Evolutionary conservation across 2,113 vertebrate genomes (phyloP).

Genomic region (Pachypanchax playfairii): DNA sequence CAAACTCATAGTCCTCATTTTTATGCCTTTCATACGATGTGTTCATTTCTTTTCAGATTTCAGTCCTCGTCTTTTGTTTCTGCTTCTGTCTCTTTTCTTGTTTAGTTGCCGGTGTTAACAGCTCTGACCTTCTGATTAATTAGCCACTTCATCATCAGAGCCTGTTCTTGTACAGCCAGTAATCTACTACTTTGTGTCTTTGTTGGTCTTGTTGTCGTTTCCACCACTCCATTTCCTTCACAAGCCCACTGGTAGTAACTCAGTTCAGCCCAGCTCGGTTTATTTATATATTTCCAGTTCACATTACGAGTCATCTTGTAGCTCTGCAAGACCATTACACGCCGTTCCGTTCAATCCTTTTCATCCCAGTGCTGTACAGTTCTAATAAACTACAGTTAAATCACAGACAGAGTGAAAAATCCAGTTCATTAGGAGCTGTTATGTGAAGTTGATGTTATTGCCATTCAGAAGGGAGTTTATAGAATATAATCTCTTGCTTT

Average conservation of each 20-base stretch:
- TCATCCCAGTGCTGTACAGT: too few species aligned
- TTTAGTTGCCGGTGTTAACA: slow-evolving; percentile 62
- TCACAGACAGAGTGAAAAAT: too few species aligned
- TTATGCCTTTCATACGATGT: slow-evolving; percentile 19
- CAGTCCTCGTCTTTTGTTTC: slow-evolving; percentile 4
- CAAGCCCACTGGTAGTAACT: slow-evolving; percentile 30
- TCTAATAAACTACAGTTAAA: too few species aligned
- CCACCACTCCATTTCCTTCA: slow-evolving; percentile 12
- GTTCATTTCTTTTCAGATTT: slow-evolving; percentile 29
- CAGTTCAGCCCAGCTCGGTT: slow-evolving; percentile 19
- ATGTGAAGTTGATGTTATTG: slow-evolving; percentile 2
- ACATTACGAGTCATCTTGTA: background rate
- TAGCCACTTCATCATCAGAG: slow-evolving; percentile 69
- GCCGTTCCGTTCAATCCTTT: too few species aligned
- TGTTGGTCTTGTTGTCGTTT: slow-evolving; percentile 24
- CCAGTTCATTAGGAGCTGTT: too few species aligned
- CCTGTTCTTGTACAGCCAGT: slow-evolving; percentile 48
- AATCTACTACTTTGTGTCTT: slow-evolving; percentile 27
- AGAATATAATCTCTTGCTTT: background rate
- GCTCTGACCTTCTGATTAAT: slow-evolving; percentile 71
- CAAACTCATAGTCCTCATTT: slow-evolving; percentile 33
- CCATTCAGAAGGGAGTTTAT: slow-evolving; percentile 1
- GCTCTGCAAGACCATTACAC: background rate
- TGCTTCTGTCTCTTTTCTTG: slow-evolving; percentile 38
- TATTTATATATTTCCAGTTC: background rate